A percentile compares a stretch with the other conserved stretches of the same genome.
These are phyloP conservation scores for Physella acuta DNA, from an alignment of 1,140 invertebrate genomes.

Conservation along the genomic window DNA sequence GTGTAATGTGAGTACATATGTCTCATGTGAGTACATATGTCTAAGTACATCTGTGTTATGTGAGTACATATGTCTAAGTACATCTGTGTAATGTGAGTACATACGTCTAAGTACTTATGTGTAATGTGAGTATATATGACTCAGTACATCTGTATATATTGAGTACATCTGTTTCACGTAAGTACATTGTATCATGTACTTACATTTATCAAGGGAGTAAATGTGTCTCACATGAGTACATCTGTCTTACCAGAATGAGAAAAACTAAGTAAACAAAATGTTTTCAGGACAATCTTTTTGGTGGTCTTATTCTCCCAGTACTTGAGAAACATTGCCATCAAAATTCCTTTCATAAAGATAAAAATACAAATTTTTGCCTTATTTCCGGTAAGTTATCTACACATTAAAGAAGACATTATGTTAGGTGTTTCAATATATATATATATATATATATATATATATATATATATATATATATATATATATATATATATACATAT, in stretches of 20 bases:
- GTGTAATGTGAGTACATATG: conserved; percentile 17
- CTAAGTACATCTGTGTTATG: conserved; percentile 50
- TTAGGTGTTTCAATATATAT: no score
- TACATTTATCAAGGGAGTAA: no score
- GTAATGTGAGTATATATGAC: conserved; percentile 17
- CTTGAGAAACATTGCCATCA: conserved; percentile 71
- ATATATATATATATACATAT: no score
- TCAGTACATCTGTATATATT: conserved; percentile 51
- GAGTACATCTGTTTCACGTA: no score
- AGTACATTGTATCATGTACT: no score
- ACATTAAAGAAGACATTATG: no score
- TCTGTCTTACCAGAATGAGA: no score
- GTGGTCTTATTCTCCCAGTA: conserved; percentile 83
- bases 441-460: no score
- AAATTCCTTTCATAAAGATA: conserved; percentile 64
- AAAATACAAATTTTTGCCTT: conserved; percentile 74
- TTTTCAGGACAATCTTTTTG: conserved; percentile 80
- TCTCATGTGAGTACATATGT: no score
- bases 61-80: no score
- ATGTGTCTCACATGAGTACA: conserved; percentile 37
- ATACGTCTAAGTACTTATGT: conserved; percentile 59
- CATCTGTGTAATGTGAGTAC: conserved; percentile 36
- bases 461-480: no score
- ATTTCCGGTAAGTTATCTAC: conserved; percentile 76
- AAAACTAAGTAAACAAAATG: no score